Base-by-base conservation (phyloP, 2,113 vertebrate genomes). In the Echinops telfairi region DNA sequence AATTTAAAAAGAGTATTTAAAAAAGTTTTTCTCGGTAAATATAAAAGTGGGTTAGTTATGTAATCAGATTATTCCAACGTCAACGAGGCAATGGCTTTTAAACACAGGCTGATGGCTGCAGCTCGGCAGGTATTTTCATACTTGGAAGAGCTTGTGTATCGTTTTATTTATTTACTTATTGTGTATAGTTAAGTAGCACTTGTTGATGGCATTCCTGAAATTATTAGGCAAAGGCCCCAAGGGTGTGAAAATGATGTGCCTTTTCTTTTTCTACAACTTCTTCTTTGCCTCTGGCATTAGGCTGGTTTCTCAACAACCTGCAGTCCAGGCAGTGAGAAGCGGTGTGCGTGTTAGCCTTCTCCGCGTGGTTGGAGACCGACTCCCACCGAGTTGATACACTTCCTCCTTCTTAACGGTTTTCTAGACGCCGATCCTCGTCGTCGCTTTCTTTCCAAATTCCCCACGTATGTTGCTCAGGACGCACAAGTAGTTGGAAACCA, bases 331-430 rank as follows among this genome's bases (percentile, higher is more conserved):
- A 22, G 12, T 9, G 29, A 85, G 94, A 79, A 92, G 43, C 43
- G 25, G 16, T 77, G 58, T 88, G 70, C 17, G 27, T 94, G 83
- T 75, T 90, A 77, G 83, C 15, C 27, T 80, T 84, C 57, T 82
- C 80, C 92, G 94, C 79, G 95, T 94, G 94, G 95, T 93, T 95
- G 90, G 83, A 95, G 95, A 96, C 88, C 95, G 92, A 91, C 94
- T 95, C 94, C 92, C 80, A 89, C 88, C n/a, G 47, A 36, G 96
- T 95, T 94, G 95, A 89, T 97, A 86, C 94, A 96, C 95, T 95
- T 97, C 97, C 96, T 96, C 88, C 89, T 95, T 95, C 88, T 71
- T 87, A 96, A 97, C 88, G 83, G 96, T 94, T 94, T 90, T 95
- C 95, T 95, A 87, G 77, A 90, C 77, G 83, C 90, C 60, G 82